Base-by-base conservation (phyloP, 2,113 vertebrate species). In the Macaca nemestrina region DNA sequence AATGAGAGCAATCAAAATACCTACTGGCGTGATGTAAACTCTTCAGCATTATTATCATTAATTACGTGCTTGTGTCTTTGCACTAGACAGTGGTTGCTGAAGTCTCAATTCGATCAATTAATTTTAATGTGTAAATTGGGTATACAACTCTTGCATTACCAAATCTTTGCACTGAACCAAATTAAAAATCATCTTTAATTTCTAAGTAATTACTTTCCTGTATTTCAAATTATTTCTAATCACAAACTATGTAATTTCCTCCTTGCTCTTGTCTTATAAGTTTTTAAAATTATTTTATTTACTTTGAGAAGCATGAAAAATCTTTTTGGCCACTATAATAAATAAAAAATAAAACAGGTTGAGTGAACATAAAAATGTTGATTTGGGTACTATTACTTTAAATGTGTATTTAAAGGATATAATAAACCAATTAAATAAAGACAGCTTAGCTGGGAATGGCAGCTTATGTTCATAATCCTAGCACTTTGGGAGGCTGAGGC, bases 161-260 rank as follows among this genome's bases (percentile, higher is more conserved):
- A 84, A 76, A 22, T 64, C 38, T 92, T 83, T 48, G 27, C 27
- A 90, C 59, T 61, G 89, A 23, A 67, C 40, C 50, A 93, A 59
- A 83, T 95, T 90, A 87, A 95, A 95, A 76, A 52, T 50, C 17
- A 38, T 90, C 48, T 72, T 72, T 59, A 73, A 94, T 83, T 79
- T 94, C 35, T 12, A 82, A 95, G 6, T 80, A 92, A 72, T 94
- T 95, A 72, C 16, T 61, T 93, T 92, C 25, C 8, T 94, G 10
- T 50, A 48, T 89, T 82, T 86, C 73, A 89, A 79, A 92, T 96
- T 92, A 78, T 45, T 87, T 23, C 43, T 82, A 76, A 81, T 76
- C 48, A 86, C 64, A 72, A 94, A 23, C 16, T 80, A 64, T 35
- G 8, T 25, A 57, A 86, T 72, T 20, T 22, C 52, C 3, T 43